Evolutionary conservation across 2,888 invertebrate genomes (phyloP).

Genomic region (Lasioglossum morio): DNA sequence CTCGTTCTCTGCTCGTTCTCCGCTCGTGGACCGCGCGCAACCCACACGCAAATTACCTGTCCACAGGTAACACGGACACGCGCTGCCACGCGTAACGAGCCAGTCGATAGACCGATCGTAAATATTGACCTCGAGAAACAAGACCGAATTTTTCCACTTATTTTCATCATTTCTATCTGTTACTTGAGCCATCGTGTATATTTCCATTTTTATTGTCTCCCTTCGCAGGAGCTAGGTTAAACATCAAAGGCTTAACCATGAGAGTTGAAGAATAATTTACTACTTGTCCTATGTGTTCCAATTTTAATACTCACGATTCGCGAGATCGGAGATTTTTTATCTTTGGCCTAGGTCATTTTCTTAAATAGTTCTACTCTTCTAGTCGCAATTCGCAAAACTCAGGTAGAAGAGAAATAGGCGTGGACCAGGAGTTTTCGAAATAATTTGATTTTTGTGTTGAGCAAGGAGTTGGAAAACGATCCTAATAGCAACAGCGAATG

Average conservation of each 20-base stretch:
- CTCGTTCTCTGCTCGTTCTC: not conserved
- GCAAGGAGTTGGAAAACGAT: not conserved
- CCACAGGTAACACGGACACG: constrained; percentile 23
- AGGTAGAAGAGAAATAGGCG: not conserved
- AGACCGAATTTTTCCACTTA: not conserved
- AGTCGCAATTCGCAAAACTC: not conserved
- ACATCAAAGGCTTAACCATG: not conserved
- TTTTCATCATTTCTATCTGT: not conserved
- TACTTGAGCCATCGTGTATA: not conserved
- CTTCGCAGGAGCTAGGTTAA: not conserved
- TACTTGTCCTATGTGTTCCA: not conserved
- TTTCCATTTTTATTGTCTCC: not conserved
- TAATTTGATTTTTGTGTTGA: not conserved
- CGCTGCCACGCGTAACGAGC: not conserved
- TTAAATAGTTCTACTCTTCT: not conserved
- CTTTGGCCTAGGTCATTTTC: not conserved
- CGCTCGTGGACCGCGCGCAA: constrained; percentile 7
- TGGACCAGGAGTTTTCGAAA: not conserved
- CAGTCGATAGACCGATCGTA: not conserved
- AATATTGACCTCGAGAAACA: not conserved
- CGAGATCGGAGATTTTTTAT: too few species aligned
- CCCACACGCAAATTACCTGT: constrained; percentile 46
- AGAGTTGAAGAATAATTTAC: not conserved
- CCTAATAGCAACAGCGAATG: not conserved
- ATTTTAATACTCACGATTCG: not conserved